Conservation (phyloP, 2,888 invertebrate species). For the Tipula lateralis region DNA sequence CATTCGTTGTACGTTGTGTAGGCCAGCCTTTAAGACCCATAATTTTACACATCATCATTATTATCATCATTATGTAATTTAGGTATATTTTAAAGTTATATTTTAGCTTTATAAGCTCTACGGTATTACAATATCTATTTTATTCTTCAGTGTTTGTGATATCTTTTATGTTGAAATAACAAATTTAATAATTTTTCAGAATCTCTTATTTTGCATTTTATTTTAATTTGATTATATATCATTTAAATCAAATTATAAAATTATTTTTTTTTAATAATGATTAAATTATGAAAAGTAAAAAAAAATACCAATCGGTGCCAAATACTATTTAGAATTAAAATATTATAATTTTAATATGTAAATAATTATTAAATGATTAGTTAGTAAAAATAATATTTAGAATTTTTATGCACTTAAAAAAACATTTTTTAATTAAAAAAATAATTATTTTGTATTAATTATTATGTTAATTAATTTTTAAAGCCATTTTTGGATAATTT, state of each 20-base stretch:
- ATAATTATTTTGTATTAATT: neutral
- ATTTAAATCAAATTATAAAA: neutral
- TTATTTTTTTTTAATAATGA: slow-evolving; percentile 14
- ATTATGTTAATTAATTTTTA: neutral
- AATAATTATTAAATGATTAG: neutral
- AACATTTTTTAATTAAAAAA: too few relatives aligned
- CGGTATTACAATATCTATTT: neutral
- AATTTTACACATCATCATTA: too few relatives aligned
- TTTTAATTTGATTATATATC: neutral
- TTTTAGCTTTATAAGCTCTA: neutral
- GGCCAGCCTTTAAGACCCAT: too few relatives aligned
- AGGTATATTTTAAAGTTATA: too few relatives aligned
- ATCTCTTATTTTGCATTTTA: neutral
- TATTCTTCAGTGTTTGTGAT: neutral
- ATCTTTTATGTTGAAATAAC: neutral
- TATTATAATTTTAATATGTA: neutral
- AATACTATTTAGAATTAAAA: neutral
- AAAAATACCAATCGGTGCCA: slow-evolving; percentile 13
- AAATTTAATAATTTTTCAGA: neutral
- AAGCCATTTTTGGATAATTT: neutral
- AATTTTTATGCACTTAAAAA: neutral
- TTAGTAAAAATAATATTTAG: neutral
- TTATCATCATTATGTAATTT: too few relatives aligned
- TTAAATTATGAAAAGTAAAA: neutral
- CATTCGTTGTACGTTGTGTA: too few relatives aligned